Evolutionary conservation across 1,140 invertebrate genomes (phyloP), one percentile per base, ranked within the genome.

Genomic region (Neoseiulus cucumeris): DNA sequence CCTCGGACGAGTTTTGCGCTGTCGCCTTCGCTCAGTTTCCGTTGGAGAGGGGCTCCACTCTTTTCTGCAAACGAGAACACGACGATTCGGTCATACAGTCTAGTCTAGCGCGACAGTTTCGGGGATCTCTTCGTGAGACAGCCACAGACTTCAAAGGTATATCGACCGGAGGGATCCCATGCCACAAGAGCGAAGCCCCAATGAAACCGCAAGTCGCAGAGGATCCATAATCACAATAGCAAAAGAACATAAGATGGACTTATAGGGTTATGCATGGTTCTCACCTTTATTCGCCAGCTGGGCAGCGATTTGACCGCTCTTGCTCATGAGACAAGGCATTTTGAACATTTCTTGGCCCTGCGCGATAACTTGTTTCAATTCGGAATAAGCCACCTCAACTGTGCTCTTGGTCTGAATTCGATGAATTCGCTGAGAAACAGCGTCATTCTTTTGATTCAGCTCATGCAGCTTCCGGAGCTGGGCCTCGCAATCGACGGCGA

Each of bases 221-320:
- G 14, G 20, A 47, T 20, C 14, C 6, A 47, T 14, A 6, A 47
- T 18, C 45, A 47, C 4, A 47, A 47, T 14, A 47, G 5, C 6
- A 47, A 25, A 12, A 14, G n/a, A 14, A n/a, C 42, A 12, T 14
- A 14, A 44, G n/a, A 5, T 47, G 5, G 4, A 22, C 17, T 4
- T 4, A 4, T 6, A 7, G 14, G 17, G 25, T 6, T 28, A 17
- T 47, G 25, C 28, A 17, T 47, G 5, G 5, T 47, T 29, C 33
- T 59, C 22, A 59, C 51, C 51, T 59, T 59, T 59, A 6, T 59
- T 25, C 33, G 51, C 51, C 51, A 59, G 25, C 51, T 59, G 51
- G 5, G 51, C 51, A 2, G 51, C 51, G 14, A 59, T 17, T 9
- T 59, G 51, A 59, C 51, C 51, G 22, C 51, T 59, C 22, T 59